These are phyloP conservation scores for Malachius bipustulatus DNA, from an alignment of 2,888 invertebrate species.

Conservation along the genomic window DNA sequence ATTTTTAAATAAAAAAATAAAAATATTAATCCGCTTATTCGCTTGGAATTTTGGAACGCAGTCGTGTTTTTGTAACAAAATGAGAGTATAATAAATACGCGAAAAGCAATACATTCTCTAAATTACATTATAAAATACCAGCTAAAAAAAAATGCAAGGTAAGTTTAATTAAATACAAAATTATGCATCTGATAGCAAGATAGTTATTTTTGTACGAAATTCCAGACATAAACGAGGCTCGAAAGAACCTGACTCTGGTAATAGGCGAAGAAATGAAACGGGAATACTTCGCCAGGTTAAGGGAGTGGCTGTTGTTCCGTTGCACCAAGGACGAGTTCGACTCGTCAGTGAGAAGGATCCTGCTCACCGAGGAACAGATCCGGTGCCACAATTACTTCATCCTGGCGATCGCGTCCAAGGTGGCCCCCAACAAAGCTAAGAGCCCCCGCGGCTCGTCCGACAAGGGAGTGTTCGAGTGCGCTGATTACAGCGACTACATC, in stretches of 20 bases:
- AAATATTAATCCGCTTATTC: too few relatives aligned
- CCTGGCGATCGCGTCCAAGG: slow-evolving; percentile 47
- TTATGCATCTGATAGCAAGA: too few relatives aligned
- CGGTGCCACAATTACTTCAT: slow-evolving; percentile 78
- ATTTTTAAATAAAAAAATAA: too few relatives aligned
- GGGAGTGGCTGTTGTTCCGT: slow-evolving; percentile 54
- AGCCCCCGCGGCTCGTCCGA: slow-evolving; percentile 43
- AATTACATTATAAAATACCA: too few relatives aligned
- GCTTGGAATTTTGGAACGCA: too few relatives aligned
- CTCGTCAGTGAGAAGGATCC: slow-evolving; percentile 58
- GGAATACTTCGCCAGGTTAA: slow-evolving; percentile 60
- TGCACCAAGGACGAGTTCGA: slow-evolving; percentile 77
- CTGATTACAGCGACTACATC: slow-evolving; percentile 46
- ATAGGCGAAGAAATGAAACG: slow-evolving; percentile 55
- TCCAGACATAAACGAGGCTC: slow-evolving; percentile 42
- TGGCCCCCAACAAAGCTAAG: slow-evolving; percentile 14
- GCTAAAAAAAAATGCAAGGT: too few relatives aligned
- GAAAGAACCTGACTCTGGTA: slow-evolving; percentile 48
- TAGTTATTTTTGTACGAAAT: too few relatives aligned
- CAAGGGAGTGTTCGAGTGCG: slow-evolving; percentile 48
- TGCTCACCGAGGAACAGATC: slow-evolving; percentile 57
- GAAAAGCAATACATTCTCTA: too few relatives aligned
- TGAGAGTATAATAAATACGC: too few relatives aligned
- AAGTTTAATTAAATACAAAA: too few relatives aligned
- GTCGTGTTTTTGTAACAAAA: too few relatives aligned